Base-by-base conservation (phyloP, 2,888 invertebrate species). In the Synergus gifuensis region DNA sequence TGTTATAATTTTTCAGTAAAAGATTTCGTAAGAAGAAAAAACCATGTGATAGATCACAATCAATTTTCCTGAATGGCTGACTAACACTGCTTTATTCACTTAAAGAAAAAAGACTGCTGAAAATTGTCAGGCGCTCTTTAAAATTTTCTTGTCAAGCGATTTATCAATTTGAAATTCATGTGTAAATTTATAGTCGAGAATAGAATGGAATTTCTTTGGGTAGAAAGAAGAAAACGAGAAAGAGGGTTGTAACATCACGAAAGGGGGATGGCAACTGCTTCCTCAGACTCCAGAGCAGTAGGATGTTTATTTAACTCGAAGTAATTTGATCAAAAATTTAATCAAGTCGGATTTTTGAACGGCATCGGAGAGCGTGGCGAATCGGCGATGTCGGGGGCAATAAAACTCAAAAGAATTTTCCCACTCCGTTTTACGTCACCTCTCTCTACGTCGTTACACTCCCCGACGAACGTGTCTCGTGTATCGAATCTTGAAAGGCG, bases 241-340 rank as follows among this genome's bases (percentile, higher is more conserved):
- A 66, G 66, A n/a, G 66, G 42, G 66, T 42, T 66, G 9, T 60
- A 22, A 60, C 60, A 12, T 60, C n/a, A 40, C n/a, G 66, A 18
- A 16, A 9, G 63, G 69, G 78, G 83, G 82, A 78, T 81, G 84
- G 77, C 76, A 79, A 79, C 81, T 83, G 81, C 82, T 82, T 80
- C 76, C 76, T 82, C 80, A 76, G 79, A 81, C 73, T 77, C 76
- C 44, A 81, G 80, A 81, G 81, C 79, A 81, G 83, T 83, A 83
- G 88, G 86, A 89, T 91, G 91, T 90, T 92, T 91, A 91, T 92
- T 92, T 91, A 91, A 90, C 89, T 89, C 87, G 89, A 91, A 90
- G 92, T 92, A 92, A 92, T 92, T 92, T 90, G 91, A 92, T 91
- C 89, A 90, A 92, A 92, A 92, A 92, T 92, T 92, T 92, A 92